A percentile compares a stretch with the other conserved stretches of the same genome.
These are phyloP conservation scores for Orientallactaga sibirica DNA, from an alignment of 2,797 vertebrate genomes.

Conservation along the genomic window DNA sequence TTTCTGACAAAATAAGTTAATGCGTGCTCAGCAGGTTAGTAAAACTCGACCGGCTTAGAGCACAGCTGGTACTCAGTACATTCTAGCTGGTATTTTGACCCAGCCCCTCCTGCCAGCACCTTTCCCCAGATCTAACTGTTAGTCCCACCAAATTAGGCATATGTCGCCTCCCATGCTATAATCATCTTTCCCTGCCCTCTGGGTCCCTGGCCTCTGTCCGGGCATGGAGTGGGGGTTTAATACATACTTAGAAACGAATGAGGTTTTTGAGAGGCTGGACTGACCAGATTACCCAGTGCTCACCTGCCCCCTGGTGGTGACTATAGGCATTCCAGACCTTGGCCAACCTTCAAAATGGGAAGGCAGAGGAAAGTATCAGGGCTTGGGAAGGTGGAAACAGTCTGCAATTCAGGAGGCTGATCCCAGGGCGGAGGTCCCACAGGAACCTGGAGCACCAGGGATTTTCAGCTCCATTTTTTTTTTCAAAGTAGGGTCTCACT, in stretches of 20 bases:
- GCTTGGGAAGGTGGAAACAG: neutral
- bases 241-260: neutral
- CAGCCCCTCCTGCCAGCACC: constrained; percentile 23
- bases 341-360: neutral
- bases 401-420: neutral
- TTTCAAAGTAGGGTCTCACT: too few species aligned
- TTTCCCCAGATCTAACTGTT: neutral
- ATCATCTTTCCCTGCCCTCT: neutral
- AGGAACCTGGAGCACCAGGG: neutral
- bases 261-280: neutral
- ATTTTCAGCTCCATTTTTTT: neutral
- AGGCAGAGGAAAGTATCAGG: neutral
- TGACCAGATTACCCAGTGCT: constrained; percentile 55
- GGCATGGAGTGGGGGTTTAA: constrained; percentile 5
- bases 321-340: neutral
- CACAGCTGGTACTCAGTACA: neutral
- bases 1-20: neutral
- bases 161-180: neutral
- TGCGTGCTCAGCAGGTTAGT: neutral
- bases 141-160: neutral
- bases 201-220: neutral
- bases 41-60: neutral
- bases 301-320: constrained; percentile 71
- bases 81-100: neutral
- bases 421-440: neutral